A percentile compares a stretch with the other conserved stretches of the same genome.
Conservation (phyloP, 2,797 vertebrate species). For the Enteromius paludinosus region DNA sequence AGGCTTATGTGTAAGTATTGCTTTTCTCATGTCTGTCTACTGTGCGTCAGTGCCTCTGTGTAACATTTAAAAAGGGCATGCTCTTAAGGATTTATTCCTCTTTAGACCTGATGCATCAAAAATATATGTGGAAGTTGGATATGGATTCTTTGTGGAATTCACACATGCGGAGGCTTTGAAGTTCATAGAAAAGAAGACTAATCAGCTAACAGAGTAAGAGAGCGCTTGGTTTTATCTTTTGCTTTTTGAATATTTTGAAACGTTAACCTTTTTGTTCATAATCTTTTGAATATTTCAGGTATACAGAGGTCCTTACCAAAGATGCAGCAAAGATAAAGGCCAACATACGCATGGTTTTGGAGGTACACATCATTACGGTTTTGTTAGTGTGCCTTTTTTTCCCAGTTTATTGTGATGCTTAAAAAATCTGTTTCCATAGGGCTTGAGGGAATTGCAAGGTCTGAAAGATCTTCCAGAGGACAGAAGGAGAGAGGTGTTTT, state of each 20-base stretch:
- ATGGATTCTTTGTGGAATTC: conserved; percentile 89
- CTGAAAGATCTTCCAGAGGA: conserved; percentile 76
- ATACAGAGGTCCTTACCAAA: conserved; percentile 84
- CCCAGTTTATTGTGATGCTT: background rate
- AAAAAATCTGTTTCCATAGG: conserved; percentile 70
- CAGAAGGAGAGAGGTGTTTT: conserved; percentile 70
- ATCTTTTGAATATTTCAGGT: conserved; percentile 72
- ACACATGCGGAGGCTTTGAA: conserved; percentile 83
- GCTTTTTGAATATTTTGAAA: background rate
- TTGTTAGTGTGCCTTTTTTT: background rate
- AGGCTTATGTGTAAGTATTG: conserved; percentile 86
- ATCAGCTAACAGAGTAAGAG: conserved; percentile 85
- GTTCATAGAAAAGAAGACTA: conserved; percentile 89
- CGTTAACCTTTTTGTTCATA: background rate
- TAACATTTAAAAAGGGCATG: background rate
- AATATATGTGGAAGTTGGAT: conserved; percentile 86
- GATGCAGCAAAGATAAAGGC: conserved; percentile 91
- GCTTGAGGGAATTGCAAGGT: conserved; percentile 86
- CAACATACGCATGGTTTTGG: conserved; percentile 88
- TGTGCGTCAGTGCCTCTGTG: background rate
- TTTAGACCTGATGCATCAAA: conserved; percentile 83
- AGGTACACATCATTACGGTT: conserved; percentile 73
- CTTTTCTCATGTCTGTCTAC: background rate
- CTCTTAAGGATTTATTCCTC: conserved; percentile 14
- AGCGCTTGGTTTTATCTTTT: background rate